Evolutionary conservation across 2,797 vertebrate species (phyloP).

Genomic region (Eremophila alpestris): DNA sequence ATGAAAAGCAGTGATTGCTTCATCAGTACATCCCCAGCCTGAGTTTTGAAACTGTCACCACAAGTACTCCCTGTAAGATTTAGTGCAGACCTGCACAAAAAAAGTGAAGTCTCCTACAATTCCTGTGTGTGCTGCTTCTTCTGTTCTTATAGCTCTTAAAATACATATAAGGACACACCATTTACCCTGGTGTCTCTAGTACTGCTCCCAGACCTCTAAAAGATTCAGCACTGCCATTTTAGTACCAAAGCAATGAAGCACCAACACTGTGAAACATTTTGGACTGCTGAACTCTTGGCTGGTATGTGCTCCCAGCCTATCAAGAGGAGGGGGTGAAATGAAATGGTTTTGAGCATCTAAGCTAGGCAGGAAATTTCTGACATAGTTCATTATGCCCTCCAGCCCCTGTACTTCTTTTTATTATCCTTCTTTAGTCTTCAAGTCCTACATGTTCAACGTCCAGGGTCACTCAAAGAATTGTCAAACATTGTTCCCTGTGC

Average conservation of each 20-base stretch:
- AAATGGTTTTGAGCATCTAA: constrained; percentile 12
- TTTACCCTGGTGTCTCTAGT: background rate
- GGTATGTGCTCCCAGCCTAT: background rate
- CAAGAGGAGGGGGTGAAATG: background rate
- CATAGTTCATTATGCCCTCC: constrained; percentile 56
- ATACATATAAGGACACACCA: background rate
- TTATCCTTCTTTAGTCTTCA: constrained; percentile 42
- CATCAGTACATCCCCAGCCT: background rate
- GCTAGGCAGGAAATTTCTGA: constrained; percentile 51
- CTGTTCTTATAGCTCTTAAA: background rate
- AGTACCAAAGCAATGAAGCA: background rate
- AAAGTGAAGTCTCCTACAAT: background rate
- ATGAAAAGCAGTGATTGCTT: background rate
- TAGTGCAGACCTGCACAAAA: background rate
- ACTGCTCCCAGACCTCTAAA: background rate
- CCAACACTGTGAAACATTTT: background rate
- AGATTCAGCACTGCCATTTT: background rate
- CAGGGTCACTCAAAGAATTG: constrained; percentile 39
- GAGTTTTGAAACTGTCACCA: constrained; percentile 9
- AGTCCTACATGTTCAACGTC: constrained; percentile 13
- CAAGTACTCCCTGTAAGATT: background rate
- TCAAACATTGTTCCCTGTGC: background rate
- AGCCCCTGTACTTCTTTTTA: constrained; percentile 58
- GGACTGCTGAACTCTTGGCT: background rate
- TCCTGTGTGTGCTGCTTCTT: background rate